Conservation (phyloP, 2,797 vertebrate genomes). For the Scomberomorus guttatus region DNA sequence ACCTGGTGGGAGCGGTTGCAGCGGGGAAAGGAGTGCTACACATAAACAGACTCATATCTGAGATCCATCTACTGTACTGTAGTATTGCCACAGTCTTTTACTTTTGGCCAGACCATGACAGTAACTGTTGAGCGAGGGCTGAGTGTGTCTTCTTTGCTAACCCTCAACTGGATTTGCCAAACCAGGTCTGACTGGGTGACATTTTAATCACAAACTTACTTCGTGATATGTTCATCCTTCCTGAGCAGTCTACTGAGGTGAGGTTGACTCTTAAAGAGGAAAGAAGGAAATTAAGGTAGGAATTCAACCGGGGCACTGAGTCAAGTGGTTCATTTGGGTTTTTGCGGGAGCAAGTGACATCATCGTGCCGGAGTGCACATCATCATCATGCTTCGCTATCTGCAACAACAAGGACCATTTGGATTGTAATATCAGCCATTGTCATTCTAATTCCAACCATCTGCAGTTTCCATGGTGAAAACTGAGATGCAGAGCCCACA, state of each 20-base stretch:
- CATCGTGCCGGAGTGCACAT: constrained; percentile 37
- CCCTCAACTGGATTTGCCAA: constrained; percentile 29
- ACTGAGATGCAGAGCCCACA: constrained; percentile 69
- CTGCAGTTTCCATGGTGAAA: constrained; percentile 81
- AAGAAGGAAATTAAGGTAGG: neutral
- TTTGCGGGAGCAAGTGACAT: constrained; percentile 5
- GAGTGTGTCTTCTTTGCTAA: constrained; percentile 33
- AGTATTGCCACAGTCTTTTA: constrained; percentile 27
- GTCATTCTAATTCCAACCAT: constrained; percentile 74
- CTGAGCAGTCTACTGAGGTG: too few species aligned
- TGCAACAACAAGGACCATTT: constrained; percentile 58
- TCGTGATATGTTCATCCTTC: constrained; percentile 3
- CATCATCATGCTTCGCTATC: constrained; percentile 34
- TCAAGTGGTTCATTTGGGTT: constrained; percentile 53
- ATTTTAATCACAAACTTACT: constrained; percentile 34
- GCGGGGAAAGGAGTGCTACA: constrained; percentile 54
- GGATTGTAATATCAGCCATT: constrained; percentile 72
- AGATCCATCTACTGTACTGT: constrained; percentile 42
- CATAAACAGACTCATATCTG: constrained; percentile 40
- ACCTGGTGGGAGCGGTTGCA: constrained; percentile 57
- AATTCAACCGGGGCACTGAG: constrained; percentile 31
- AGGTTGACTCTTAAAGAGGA: too few species aligned
- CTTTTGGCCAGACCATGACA: constrained; percentile 39
- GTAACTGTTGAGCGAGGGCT: constrained; percentile 30
- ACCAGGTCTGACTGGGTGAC: constrained; percentile 45